phyloP scores from a whole-genome alignment of 92 coral and sea anemone genomes.

The Phenganax stokvisi region DNA sequence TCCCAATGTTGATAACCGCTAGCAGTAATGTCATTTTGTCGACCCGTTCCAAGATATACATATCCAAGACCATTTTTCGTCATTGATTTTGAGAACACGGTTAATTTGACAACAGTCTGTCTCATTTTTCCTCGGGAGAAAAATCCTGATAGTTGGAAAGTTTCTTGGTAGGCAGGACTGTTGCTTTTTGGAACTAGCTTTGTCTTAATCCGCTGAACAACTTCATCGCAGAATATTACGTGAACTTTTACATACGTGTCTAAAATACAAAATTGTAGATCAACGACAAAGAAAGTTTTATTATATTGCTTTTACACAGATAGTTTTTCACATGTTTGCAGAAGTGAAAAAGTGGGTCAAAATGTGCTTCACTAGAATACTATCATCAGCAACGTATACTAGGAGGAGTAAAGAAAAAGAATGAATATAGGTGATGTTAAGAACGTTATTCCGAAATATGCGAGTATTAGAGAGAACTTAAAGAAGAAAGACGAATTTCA shows the following conservation, averaged over 20 bases:
- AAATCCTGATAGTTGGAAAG: constrained; percentile 54
- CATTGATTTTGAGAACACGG: constrained; percentile 43
- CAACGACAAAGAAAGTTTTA: neutral
- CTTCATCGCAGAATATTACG: constrained; percentile 56
- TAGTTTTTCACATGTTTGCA: too few species aligned
- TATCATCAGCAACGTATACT: too few species aligned
- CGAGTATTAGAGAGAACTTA: too few species aligned
- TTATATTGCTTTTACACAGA: too few species aligned
- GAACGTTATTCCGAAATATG: too few species aligned
- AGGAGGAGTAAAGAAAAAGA: too few species aligned
- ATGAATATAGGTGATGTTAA: too few species aligned
- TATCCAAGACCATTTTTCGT: constrained; percentile 65
- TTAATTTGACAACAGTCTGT: constrained; percentile 64
- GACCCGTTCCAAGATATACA: constrained; percentile 63
- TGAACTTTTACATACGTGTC: constrained; percentile 86
- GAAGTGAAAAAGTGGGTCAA: too few species aligned
- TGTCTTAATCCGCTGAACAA: constrained; percentile 56
- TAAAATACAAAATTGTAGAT: constrained; percentile 12
- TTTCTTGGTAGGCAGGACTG: constrained; percentile 63
- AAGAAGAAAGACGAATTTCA: too few species aligned
- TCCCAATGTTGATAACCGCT: constrained; percentile 95
- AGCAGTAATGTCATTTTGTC: constrained; percentile 67
- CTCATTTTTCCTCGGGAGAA: constrained; percentile 68
- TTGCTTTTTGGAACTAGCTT: constrained; percentile 54
- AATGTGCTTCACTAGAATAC: too few species aligned